phyloP scores from a whole-genome alignment of 2,888 invertebrate species.

The Mesochorus sp. region DNA sequence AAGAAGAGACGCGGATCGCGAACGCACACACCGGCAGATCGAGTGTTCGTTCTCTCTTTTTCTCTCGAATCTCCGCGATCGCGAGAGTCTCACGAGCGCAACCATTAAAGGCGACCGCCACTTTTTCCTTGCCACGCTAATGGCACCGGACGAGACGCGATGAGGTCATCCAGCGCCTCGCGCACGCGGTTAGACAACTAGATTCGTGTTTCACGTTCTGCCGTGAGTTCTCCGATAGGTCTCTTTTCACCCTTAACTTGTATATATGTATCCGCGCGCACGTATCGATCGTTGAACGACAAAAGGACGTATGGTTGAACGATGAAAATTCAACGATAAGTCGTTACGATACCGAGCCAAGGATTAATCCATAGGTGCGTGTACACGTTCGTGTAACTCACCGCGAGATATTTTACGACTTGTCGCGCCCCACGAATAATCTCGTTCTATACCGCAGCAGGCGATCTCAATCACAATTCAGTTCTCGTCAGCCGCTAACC shows the following conservation, averaged over 20 bases:
- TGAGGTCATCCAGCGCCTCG: constrained; percentile 73
- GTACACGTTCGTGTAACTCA: neutral
- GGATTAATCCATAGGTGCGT: neutral
- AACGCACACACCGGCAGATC: constrained; percentile 41
- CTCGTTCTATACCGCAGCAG: neutral
- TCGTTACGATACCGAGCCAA: too few species aligned
- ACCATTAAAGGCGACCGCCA: constrained; percentile 75
- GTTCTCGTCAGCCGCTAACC: neutral
- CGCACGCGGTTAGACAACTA: constrained; percentile 71
- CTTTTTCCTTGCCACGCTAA: constrained; percentile 72
- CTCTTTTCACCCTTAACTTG: neutral
- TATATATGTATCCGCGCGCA: neutral
- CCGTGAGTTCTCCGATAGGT: constrained; percentile 22
- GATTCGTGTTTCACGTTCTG: constrained; percentile 65
- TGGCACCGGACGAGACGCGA: constrained; percentile 67
- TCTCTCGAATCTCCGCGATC: constrained; percentile 15
- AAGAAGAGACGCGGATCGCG: constrained; percentile 19
- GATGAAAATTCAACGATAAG: too few species aligned
- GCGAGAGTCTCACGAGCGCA: constrained; percentile 53
- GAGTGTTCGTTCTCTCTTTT: neutral
- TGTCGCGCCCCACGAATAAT: constrained; percentile 28
- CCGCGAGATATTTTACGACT: constrained; percentile 60
- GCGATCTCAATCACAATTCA: constrained; percentile 19
- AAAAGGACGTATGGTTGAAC: neutral
- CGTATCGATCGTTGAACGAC: neutral